These are phyloP conservation scores for Drosophila fungiperda DNA, from an alignment of 2,888 invertebrate species.

Conservation along the genomic window DNA sequence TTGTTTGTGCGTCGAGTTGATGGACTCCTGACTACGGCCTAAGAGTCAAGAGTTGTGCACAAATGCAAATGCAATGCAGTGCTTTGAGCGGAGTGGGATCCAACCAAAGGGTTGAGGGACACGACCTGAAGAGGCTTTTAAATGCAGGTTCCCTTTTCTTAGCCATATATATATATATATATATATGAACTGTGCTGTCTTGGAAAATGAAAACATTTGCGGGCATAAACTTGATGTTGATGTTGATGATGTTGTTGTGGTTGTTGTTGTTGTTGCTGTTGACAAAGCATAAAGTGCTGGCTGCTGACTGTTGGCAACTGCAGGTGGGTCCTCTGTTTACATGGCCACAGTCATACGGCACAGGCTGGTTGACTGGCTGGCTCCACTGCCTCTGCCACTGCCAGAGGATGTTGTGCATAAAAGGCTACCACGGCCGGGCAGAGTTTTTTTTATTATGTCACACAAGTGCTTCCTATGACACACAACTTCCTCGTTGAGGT, in stretches of 20 bases:
- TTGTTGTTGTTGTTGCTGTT: conserved; percentile 52
- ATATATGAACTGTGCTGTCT: conserved; percentile 28
- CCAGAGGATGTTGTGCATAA: conserved; percentile 26
- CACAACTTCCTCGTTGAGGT: conserved; percentile 67
- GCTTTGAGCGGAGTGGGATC: neutral
- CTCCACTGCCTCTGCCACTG: conserved; percentile 6
- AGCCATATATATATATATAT: conserved; percentile 18
- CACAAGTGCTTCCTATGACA: conserved; percentile 78
- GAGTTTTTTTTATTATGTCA: conserved; percentile 75
- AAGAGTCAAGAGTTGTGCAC: conserved; percentile 20
- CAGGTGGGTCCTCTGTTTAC: conserved; percentile 52
- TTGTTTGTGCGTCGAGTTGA: conserved; percentile 15
- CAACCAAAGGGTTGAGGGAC: neutral
- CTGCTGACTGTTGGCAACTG: conserved; percentile 14
- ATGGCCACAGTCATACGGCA: conserved; percentile 27
- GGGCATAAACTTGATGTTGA: conserved; percentile 40
- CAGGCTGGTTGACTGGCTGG: neutral
- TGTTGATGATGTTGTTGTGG: conserved; percentile 24
- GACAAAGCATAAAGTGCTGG: conserved; percentile 72
- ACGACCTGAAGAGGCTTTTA: conserved; percentile 38
- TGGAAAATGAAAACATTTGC: conserved; percentile 70
- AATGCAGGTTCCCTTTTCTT: conserved; percentile 52
- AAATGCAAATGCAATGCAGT: conserved; percentile 40
- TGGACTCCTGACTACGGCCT: conserved; percentile 3
- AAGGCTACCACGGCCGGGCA: conserved; percentile 36